Evolutionary conservation across 2,113 vertebrate genomes (phyloP), one percentile per base, ranked within the genome.

Genomic region (Microcebus ravelobensis): DNA sequence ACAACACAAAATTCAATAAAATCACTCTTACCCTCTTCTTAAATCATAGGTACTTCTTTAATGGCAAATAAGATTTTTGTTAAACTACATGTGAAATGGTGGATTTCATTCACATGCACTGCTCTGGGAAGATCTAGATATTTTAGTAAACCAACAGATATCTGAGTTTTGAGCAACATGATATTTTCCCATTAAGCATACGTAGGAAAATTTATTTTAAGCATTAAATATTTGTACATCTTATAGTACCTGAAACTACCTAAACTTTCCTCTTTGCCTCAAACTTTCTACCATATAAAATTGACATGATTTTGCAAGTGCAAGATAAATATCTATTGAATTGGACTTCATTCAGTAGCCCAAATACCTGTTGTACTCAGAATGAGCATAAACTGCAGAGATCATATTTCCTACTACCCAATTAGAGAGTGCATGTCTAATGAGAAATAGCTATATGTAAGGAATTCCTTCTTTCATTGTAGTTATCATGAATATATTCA

Each of bases 1-100:
- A 42, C 20, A 85, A 95, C 87, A 94, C n/a, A 74, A 90, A 90
- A 79, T 48, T 83, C 25, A 86, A 17, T 79, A 52, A 89, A 93
- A 79, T 2, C 34, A 85, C n/a, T 67, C 36, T 23, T 21, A 39
- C 7, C 20, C 59, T 67, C 34, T 36, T 57, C 52, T 59, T 73
- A 45, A 39, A 57, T 48, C 39, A 67, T 1, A 82, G 31, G 48
- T 71, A 76, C 61, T 48, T 96, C 70, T 79, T 95, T 68, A 93
- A 80, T 2, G 8, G 50, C 48, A 29, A 8, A 42, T 42, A 52
- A 13, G 25, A 25, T 5, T 59, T 94, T 45, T 45, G 25, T 65
- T 70, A 79, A 87, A 59, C 20, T 76, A 25, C 87, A 63, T 42
- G 27, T 57, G 31, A 83, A 94, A 52, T 63, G 11, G n/a, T 25